phyloP scores from a whole-genome alignment of 1,140 invertebrate species.

The Lineus longissimus region DNA sequence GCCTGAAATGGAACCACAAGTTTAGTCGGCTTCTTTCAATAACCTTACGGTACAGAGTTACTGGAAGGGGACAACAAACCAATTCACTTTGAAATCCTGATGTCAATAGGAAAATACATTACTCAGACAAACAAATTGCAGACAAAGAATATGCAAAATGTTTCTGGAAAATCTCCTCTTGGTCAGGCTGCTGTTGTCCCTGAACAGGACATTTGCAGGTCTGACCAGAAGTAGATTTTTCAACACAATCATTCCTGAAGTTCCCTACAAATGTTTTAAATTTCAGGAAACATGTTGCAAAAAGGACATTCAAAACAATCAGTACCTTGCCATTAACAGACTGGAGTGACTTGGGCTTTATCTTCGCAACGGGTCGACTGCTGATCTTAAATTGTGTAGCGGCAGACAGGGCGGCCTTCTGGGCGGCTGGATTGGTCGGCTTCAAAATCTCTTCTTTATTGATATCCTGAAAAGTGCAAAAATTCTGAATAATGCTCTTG shows the following conservation, averaged over 20 bases:
- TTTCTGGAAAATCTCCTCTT: no score
- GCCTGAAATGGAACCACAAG: slow-evolving; percentile 32
- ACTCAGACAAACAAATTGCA: no score
- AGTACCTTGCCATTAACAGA: slow-evolving; percentile 44
- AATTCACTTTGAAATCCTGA: no score
- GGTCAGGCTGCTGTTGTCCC: no score
- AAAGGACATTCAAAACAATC: neutral
- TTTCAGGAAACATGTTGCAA: neutral
- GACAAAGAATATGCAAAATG: no score
- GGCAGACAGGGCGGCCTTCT: slow-evolving; percentile 60
- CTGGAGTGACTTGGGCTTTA: slow-evolving; percentile 58
- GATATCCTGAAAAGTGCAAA: slow-evolving; percentile 26
- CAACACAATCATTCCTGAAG: no score
- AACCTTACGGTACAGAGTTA: no score
- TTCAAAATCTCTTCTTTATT: slow-evolving; percentile 70
- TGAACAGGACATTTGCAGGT: no score
- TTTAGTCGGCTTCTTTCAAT: no score
- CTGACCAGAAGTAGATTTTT: no score
- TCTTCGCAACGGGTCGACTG: slow-evolving; percentile 58
- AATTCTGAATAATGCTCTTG: neutral
- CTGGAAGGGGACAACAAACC: no score
- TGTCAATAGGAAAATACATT: neutral
- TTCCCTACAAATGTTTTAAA: no score
- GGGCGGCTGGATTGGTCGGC: slow-evolving; percentile 67
- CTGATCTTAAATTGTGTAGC: slow-evolving; percentile 64